phyloP scores from a whole-genome alignment of 2,888 invertebrate genomes.

The Melanchra persicariae region DNA sequence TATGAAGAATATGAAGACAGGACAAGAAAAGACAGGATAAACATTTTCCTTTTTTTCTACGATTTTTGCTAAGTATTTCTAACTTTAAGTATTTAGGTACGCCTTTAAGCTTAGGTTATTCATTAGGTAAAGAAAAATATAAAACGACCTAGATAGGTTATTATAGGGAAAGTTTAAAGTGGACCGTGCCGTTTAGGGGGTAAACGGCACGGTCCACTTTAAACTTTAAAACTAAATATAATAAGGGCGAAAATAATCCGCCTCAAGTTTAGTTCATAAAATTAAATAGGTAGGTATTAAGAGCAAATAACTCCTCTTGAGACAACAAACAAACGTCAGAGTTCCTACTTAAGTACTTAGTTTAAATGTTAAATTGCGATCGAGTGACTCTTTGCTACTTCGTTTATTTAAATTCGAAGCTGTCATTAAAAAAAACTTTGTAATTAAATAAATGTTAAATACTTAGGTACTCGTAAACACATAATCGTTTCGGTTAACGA shows the following conservation, averaged over 20 bases:
- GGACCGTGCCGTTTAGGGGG: conserved; percentile 22
- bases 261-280: not conserved
- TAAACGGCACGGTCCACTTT: no score
- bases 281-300: not conserved
- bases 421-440: not conserved
- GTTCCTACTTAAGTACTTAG: not conserved
- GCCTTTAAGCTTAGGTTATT: not conserved
- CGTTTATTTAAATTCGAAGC: not conserved
- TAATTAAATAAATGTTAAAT: no score
- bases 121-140: not conserved
- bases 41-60: no score
- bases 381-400: not conserved
- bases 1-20: no score
- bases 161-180: conserved; percentile 17
- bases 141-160: not conserved
- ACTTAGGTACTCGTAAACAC: no score
- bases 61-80: not conserved
- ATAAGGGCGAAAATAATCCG: conserved; percentile 29
- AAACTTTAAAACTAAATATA: no score
- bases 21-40: no score
- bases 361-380: conserved; percentile 4
- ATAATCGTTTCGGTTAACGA: no score
- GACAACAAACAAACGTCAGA: conserved; percentile 2
- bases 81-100: not conserved
- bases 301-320: not conserved